A percentile compares a stretch with the other conserved stretches of the same genome.
These are phyloP conservation scores for Lasioglossum morio DNA, from an alignment of 2,888 invertebrate genomes.

Conservation along the genomic window DNA sequence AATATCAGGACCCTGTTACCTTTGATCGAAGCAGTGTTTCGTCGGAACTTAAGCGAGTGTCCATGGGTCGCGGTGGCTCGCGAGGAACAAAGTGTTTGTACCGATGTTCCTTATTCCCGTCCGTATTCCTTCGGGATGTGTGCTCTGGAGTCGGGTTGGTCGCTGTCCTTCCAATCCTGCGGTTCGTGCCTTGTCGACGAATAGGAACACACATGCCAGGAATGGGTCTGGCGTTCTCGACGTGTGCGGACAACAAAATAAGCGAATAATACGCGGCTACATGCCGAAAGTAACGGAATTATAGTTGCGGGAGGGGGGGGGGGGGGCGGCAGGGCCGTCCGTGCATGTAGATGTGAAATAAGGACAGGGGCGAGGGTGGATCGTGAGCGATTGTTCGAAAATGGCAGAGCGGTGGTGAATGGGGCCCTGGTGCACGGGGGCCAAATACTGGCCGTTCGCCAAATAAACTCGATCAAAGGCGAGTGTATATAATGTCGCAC, in stretches of 20 bases:
- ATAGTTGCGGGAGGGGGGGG: background rate
- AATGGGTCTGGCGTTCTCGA: conserved; percentile 69
- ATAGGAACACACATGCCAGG: conserved; percentile 60
- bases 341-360: conserved; percentile 39
- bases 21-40: too few relatives aligned
- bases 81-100: conserved; percentile 50
- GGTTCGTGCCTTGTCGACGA: conserved; percentile 40
- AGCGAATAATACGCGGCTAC: conserved; percentile 69
- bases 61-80: conserved; percentile 12
- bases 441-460: conserved; percentile 74
- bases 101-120: conserved; percentile 57
- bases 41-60: background rate
- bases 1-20: too few relatives aligned
- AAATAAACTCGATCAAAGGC: conserved; percentile 71
- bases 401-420: conserved; percentile 73
- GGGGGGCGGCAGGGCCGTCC: background rate
- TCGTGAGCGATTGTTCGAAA: conserved; percentile 77
- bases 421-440: conserved; percentile 51
- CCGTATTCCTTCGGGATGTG: conserved; percentile 48
- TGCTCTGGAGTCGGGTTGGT: conserved; percentile 33
- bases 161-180: conserved; percentile 46
- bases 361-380: conserved; percentile 36
- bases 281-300: conserved; percentile 46
- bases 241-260: conserved; percentile 80
- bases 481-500: conserved; percentile 52